A percentile compares a stretch with the other conserved stretches of the same genome.
These are phyloP conservation scores for Dromiciops gliroides DNA, from an alignment of 2,113 vertebrate species.

Conservation along the genomic window DNA sequence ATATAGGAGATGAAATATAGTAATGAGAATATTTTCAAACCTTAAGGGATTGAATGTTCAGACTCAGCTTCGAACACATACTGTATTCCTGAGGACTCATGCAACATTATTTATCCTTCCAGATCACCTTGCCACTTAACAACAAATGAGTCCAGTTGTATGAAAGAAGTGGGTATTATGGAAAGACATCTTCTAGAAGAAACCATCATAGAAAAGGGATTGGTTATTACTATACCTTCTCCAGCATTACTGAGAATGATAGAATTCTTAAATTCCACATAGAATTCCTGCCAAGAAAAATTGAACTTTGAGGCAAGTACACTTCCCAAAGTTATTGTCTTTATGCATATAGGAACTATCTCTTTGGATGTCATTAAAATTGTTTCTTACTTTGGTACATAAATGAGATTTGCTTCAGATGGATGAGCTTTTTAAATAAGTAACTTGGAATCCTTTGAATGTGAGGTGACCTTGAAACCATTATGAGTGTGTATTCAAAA, in stretches of 20 bases:
- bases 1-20: background rate
- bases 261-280: background rate
- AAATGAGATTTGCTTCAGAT: background rate
- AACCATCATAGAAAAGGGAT: background rate
- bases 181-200: background rate
- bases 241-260: background rate
- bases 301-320: background rate
- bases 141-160: background rate
- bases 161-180: background rate
- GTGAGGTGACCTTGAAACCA: background rate
- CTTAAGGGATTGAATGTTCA: background rate
- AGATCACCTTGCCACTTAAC: constrained; percentile 7
- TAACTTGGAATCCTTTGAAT: background rate
- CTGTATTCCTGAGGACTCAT: background rate
- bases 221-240: background rate
- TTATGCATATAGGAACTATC: too few relatives aligned
- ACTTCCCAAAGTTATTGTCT: background rate
- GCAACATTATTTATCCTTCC: constrained; percentile 10
- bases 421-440: background rate
- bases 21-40: background rate
- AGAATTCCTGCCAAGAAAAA: background rate
- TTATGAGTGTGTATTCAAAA: background rate
- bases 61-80: background rate
- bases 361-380: background rate
- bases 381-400: background rate